Evolutionary conservation across 2,888 invertebrate genomes (phyloP).

Genomic region (Torymus auratus): DNA sequence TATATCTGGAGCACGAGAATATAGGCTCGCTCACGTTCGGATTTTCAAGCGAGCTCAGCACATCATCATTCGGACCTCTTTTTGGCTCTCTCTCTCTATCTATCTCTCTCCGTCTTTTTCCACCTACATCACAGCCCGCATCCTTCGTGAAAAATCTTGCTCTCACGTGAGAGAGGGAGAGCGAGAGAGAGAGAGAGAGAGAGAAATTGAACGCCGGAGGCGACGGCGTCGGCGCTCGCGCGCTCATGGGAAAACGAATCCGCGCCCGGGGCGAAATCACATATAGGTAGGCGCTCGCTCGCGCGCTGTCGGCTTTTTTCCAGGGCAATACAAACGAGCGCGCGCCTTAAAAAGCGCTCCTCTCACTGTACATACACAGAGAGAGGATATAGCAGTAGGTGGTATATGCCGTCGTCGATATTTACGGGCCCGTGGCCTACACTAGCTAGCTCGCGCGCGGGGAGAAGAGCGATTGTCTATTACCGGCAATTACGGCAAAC

Average conservation of each 20-base stretch:
- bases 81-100: no score
- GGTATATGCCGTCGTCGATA: no score
- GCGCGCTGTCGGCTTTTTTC: neutral
- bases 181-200: neutral
- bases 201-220: slow-evolving; percentile 39
- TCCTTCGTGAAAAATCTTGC: slow-evolving; percentile 24
- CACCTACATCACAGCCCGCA: neutral
- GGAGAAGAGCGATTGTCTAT: slow-evolving; percentile 23
- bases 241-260: slow-evolving; percentile 39
- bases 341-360: slow-evolving; percentile 24
- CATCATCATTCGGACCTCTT: no score
- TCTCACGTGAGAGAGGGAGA: neutral
- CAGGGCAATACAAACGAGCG: slow-evolving; percentile 41
- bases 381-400: no score
- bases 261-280: slow-evolving; percentile 34
- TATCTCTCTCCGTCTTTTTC: neutral
- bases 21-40: no score
- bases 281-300: neutral
- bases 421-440: no score
- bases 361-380: no score
- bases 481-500: slow-evolving; percentile 20
- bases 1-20: no score
- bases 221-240: neutral
- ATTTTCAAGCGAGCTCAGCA: no score
- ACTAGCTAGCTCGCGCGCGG: neutral